Evolutionary conservation across 2,797 vertebrate species (phyloP).

Genomic region (Iguana delicatissima): DNA sequence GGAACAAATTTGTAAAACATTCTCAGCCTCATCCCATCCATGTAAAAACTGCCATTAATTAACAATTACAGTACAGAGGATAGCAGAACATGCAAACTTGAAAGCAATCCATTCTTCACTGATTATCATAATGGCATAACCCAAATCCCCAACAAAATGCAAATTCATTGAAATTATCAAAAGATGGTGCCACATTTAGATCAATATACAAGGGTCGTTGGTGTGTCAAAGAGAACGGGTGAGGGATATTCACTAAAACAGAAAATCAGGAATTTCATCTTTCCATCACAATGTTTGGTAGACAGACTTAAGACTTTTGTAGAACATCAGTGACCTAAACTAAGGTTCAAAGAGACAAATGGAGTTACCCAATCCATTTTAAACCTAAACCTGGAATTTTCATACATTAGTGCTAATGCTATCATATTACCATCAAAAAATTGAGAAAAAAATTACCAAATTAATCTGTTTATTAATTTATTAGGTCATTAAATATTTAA

Average conservation of each 20-base stretch:
- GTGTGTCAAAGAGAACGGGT: not conserved
- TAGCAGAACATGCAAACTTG: not conserved
- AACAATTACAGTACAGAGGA: slow-evolving; percentile 37
- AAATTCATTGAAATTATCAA: slow-evolving; percentile 17
- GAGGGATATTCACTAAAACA: not conserved
- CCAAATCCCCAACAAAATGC: not conserved
- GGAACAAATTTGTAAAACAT: slow-evolving; percentile 52
- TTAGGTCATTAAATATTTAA: too few species aligned
- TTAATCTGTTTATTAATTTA: too few species aligned
- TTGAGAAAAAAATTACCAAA: too few species aligned
- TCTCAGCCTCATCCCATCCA: slow-evolving; percentile 41
- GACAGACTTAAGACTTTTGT: not conserved
- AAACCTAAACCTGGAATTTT: not conserved
- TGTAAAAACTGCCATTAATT: slow-evolving; percentile 61
- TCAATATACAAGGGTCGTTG: too few species aligned
- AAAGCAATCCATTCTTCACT: slow-evolving; percentile 39
- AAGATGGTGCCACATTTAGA: too few species aligned
- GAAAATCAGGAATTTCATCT: not conserved
- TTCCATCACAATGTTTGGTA: not conserved
- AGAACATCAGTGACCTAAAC: not conserved
- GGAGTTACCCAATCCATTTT: not conserved
- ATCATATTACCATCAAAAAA: not conserved
- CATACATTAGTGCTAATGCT: not conserved
- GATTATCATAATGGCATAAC: slow-evolving; percentile 26
- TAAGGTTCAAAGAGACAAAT: not conserved